Conservation (phyloP, 1,140 invertebrate genomes). For the Drosophila watanabei region DNA sequence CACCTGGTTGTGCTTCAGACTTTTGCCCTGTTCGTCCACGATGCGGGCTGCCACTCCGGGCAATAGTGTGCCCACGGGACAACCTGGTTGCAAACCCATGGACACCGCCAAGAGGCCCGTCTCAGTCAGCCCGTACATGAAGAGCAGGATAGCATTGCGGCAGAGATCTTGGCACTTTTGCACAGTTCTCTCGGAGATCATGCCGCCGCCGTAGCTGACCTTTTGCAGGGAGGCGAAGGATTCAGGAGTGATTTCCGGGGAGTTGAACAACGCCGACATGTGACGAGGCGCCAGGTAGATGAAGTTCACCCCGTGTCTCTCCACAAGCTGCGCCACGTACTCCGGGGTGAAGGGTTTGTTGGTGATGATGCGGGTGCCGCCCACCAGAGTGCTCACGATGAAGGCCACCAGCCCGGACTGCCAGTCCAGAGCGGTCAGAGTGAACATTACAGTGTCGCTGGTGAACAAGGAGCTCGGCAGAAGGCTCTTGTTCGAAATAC, state of each 20-base stretch:
- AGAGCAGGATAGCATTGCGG: neutral
- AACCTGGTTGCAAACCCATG: neutral
- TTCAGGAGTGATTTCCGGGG: neutral
- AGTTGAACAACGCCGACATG: slow-evolving; percentile 4
- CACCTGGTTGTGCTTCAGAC: neutral
- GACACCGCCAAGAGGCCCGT: neutral
- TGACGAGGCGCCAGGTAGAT: slow-evolving; percentile 5
- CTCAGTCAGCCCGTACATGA: neutral
- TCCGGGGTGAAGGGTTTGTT: neutral
- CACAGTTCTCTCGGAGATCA: neutral
- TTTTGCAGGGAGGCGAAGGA: neutral
- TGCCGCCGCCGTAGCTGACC: neutral
- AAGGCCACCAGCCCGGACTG: neutral
- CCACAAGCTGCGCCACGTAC: neutral
- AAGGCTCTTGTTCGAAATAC: slow-evolving; percentile 1
- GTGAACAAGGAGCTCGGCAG: neutral
- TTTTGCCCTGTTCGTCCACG: neutral
- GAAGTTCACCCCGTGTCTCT: neutral
- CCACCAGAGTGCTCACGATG: neutral
- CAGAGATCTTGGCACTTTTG: slow-evolving; percentile 2
- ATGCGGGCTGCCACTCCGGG: neutral
- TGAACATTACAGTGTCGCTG: neutral
- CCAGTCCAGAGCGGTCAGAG: slow-evolving; percentile 7
- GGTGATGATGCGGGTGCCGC: slow-evolving; percentile 5
- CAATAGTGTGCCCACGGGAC: neutral